Evolutionary conservation across 2,797 vertebrate genomes (phyloP).

Genomic region (Limosa lapponica): DNA sequence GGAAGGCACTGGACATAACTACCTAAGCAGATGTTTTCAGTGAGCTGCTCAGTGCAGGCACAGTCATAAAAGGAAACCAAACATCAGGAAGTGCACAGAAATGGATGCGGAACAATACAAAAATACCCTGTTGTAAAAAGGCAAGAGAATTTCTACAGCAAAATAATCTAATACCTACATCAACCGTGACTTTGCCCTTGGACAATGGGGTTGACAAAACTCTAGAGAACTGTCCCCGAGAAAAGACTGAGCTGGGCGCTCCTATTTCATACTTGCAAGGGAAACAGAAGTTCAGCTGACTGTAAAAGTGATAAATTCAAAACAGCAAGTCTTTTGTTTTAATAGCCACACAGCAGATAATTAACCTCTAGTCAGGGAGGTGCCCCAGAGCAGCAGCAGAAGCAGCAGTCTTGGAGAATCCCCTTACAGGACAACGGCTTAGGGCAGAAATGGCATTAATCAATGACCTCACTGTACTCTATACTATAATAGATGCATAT

Average conservation of each 20-base stretch:
- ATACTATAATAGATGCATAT: conserved; percentile 46
- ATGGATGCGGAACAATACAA: background rate
- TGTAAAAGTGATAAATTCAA: background rate
- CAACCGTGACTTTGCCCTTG: background rate
- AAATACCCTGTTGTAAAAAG: background rate
- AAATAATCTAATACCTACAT: background rate
- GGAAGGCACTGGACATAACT: background rate
- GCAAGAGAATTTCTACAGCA: background rate
- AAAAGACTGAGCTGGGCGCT: background rate
- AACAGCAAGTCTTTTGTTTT: conserved; percentile 44
- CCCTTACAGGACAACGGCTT: background rate
- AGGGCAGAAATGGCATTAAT: conserved; percentile 53
- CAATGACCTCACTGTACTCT: conserved; percentile 42
- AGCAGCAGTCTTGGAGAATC: background rate
- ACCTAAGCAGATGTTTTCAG: background rate
- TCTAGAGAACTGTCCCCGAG: background rate
- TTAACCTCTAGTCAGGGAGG: conserved; percentile 26
- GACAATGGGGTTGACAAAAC: background rate
- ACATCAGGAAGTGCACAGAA: background rate
- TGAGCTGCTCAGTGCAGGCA: background rate
- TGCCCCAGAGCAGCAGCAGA: conserved; percentile 9
- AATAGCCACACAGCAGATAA: conserved; percentile 43
- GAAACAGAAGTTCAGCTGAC: conserved; percentile 4
- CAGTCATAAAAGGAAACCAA: background rate
- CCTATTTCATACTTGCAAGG: background rate